Evolutionary conservation across 2,113 vertebrate species (phyloP).

Genomic region (Brachypodius melanocephalos): DNA sequence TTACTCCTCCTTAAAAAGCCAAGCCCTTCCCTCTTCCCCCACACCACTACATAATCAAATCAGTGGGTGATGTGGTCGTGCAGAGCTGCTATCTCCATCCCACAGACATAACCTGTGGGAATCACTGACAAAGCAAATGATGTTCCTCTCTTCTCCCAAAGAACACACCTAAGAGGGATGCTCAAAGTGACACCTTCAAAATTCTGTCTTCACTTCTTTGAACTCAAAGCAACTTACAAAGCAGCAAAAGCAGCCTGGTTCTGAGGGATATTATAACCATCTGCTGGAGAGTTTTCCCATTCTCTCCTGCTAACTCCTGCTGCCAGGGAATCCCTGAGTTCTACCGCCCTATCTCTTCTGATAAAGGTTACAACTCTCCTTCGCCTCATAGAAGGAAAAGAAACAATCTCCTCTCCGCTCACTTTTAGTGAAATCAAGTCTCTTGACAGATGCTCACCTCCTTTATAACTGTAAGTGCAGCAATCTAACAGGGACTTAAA

Average conservation of each 20-base stretch:
- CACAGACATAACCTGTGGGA: rapidly evolving
- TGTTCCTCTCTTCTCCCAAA: neutral
- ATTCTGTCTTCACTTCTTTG: neutral
- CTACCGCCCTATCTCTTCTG: neutral
- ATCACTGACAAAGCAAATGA: rapidly evolving
- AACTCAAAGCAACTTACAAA: rapidly evolving
- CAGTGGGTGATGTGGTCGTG: neutral
- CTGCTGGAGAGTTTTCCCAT: too few species aligned
- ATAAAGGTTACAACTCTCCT: neutral
- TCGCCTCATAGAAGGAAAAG: neutral
- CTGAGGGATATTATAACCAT: rapidly evolving
- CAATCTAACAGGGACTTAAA: neutral
- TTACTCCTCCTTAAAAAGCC: neutral
- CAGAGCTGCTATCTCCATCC: neutral
- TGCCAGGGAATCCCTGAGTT: neutral
- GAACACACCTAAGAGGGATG: neutral
- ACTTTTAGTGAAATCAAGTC: neutral
- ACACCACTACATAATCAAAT: neutral
- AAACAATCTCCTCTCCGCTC: neutral
- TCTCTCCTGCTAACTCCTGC: neutral
- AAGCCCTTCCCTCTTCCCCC: neutral
- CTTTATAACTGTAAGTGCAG: neutral
- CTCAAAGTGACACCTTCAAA: rapidly evolving
- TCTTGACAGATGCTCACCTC: neutral
- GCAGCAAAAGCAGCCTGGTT: neutral